Conservation (phyloP, 1,140 invertebrate genomes). For the Laodelphax striatellus region DNA sequence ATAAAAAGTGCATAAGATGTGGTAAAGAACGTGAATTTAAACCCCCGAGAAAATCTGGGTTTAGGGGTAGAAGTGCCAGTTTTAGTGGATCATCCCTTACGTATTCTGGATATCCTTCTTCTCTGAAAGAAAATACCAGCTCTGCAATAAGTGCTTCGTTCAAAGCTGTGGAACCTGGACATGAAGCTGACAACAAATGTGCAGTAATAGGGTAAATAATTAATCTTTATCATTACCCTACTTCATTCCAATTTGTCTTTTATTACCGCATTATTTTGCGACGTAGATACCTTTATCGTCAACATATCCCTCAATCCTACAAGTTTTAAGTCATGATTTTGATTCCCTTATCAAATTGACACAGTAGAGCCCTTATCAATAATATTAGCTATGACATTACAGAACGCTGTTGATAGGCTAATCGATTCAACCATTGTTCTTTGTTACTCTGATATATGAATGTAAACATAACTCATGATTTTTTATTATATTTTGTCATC, state of each 20-base stretch:
- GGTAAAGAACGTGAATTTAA: conserved; percentile 30
- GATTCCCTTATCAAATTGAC: no score
- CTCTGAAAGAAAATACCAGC: conserved; percentile 2
- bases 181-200: conserved; percentile 2
- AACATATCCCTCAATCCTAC: no score
- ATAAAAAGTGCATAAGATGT: conserved; percentile 65
- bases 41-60: conserved; percentile 10
- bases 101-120: conserved; percentile 6
- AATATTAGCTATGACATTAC: no score
- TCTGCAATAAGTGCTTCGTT: not conserved
- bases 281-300: no score
- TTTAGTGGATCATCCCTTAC: conserved; percentile 7
- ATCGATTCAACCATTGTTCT: no score
- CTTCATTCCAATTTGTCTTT: not conserved
- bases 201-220: not conserved
- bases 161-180: not conserved
- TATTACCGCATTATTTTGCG: no score
- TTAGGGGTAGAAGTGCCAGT: conserved; percentile 15
- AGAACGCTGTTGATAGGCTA: no score
- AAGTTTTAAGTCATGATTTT: no score
- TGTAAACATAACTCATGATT: no score
- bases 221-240: not conserved
- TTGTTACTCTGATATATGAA: no score
- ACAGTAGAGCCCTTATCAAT: no score
- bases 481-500: no score